phyloP scores from a whole-genome alignment of 2,113 vertebrate species.

The Phaethornis superciliosus region DNA sequence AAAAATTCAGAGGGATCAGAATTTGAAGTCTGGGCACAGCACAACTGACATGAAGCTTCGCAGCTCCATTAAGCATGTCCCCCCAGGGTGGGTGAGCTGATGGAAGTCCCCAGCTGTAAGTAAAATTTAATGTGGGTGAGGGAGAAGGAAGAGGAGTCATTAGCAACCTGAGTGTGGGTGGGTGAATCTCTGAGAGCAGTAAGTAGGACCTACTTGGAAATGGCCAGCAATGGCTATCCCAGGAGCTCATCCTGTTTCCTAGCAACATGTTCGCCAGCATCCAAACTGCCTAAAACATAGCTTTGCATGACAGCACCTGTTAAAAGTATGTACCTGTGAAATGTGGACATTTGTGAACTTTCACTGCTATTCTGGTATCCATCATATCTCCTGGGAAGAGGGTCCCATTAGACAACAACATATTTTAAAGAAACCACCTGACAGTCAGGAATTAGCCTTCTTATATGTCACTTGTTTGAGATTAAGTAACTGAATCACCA shows the following conservation, averaged over 20 bases:
- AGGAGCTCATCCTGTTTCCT: background rate
- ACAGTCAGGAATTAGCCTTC: background rate
- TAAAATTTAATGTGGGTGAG: accelerated
- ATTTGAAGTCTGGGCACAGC: background rate
- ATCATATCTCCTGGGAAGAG: background rate
- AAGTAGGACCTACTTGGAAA: background rate
- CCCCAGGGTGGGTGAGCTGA: background rate
- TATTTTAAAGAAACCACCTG: background rate
- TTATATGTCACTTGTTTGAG: background rate
- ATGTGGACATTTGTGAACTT: background rate
- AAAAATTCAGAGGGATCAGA: background rate
- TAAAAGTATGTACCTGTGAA: background rate
- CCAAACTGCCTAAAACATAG: background rate
- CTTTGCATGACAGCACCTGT: background rate
- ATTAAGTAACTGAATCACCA: background rate
- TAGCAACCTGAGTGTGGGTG: background rate
- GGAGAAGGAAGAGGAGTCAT: background rate
- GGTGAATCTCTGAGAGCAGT: background rate
- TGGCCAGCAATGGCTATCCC: background rate
- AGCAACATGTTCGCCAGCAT: no score
- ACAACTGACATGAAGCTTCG: no score
- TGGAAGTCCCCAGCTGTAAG: background rate
- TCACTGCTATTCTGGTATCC: background rate
- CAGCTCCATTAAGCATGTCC: background rate
- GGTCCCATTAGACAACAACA: background rate